Evolutionary conservation across 2,113 vertebrate genomes (phyloP), one percentile per base, ranked within the genome.

Genomic region (Takifugu flavidus): DNA sequence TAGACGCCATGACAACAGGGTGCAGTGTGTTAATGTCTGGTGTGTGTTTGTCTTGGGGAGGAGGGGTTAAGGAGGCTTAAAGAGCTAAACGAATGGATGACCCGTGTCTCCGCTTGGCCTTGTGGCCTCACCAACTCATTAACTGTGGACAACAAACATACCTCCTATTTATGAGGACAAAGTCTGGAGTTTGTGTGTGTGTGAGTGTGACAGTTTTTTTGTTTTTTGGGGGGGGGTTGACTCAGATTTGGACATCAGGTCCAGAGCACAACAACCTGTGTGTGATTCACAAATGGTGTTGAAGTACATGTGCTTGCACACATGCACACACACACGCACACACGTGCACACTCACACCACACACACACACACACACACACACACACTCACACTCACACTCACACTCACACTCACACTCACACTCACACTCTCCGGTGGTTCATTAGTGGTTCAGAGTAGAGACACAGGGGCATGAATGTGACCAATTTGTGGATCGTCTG

Each of bases 81-180:
- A 29, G 49, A 54, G 59, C 55, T 71, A 66, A 79, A 70, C 65
- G 46, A 82, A 73, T 60, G 59, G 65, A 59, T 82, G 75, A 83
- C 79, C 79, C 53, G 49, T 75, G 82, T 66, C 77, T 59, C 72
- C 20, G 28, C 62, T 62, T 71, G 55, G 28, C 78, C 65, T 66
- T 1, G 20, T 66, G 67, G 53, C 64, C 70, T 66, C 49, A 6
- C 70, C 42, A 55, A 77, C 74, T 85, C 77, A 85, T 88, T 88
- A 86, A 82, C 72, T 70, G 77, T 53, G 64, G 71, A 59, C 62
- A 78, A 58, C 34, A 15, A 53, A 68, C 74, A 51, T 66, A 75
- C 75, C 80, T 84, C 77, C 86, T 85, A 82, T 81, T 86, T 74
- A 71, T 73, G 45, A 5, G 68, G 62, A 82, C 78, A 83, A 84